phyloP scores from a whole-genome alignment of 2,113 vertebrate species.

The Aphyosemion australe region DNA sequence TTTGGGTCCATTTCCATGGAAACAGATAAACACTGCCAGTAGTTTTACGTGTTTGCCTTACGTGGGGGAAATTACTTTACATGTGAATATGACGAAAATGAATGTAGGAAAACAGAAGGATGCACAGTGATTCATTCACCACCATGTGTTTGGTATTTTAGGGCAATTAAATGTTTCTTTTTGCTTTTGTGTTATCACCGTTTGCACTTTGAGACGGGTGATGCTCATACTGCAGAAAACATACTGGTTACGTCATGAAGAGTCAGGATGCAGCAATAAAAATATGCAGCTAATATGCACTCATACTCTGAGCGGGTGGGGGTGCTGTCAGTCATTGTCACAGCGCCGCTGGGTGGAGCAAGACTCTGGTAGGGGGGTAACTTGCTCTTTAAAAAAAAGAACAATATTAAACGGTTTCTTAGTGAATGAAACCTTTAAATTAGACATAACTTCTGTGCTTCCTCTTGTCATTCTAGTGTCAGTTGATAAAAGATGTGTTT shows the following conservation, averaged over 20 bases:
- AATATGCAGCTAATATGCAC: not conserved
- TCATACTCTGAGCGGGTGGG: too few species aligned
- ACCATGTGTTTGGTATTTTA: slow-evolving; percentile 4
- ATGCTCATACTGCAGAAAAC: slow-evolving; percentile 16
- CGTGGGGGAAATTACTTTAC: slow-evolving; percentile 29
- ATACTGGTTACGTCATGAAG: not conserved
- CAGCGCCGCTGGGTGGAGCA: too few species aligned
- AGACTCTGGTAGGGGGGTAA: too few species aligned
- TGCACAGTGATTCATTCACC: slow-evolving; percentile 19
- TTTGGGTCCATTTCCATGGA: slow-evolving; percentile 56
- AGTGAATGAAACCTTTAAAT: too few species aligned
- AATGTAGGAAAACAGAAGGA: slow-evolving; percentile 8
- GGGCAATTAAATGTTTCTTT: not conserved
- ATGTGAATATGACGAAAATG: slow-evolving; percentile 19
- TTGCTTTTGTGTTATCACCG: not conserved
- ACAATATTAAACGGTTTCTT: too few species aligned
- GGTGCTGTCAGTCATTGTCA: too few species aligned
- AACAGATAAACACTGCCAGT: slow-evolving; percentile 45
- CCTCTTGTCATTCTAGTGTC: too few species aligned
- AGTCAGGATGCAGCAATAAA: too few species aligned
- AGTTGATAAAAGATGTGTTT: too few species aligned
- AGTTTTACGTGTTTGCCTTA: slow-evolving; percentile 11
- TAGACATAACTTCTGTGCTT: too few species aligned
- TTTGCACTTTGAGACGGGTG: slow-evolving; percentile 6
- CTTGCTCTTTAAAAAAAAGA: too few species aligned